These are phyloP conservation scores for Nematolebias whitei DNA, from an alignment of 2,113 vertebrate genomes.

Conservation along the genomic window DNA sequence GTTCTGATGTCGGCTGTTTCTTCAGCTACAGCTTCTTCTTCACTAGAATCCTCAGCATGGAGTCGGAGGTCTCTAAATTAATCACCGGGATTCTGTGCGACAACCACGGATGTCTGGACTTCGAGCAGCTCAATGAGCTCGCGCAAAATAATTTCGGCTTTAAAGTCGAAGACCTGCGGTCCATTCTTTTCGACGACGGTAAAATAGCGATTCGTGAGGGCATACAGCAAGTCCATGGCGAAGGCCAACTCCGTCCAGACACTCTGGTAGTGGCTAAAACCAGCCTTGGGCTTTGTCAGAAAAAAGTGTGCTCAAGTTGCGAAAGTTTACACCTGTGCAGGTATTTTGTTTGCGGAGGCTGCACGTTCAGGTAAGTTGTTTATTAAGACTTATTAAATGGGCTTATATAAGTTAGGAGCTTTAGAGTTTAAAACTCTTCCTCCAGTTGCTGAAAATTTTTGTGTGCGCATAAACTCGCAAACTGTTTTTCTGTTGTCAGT, in stretches of 20 bases:
- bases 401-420: not conserved
- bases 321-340: conserved; percentile 73
- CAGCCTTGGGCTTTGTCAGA: conserved; percentile 66
- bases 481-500: too few relatives aligned
- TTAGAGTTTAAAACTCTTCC: conserved; percentile 1
- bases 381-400: not conserved
- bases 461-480: too few relatives aligned
- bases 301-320: conserved; percentile 56
- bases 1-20: not conserved
- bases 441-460: too few relatives aligned
- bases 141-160: conserved; percentile 14
- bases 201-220: conserved; percentile 51
- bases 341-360: conserved; percentile 71
- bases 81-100: conserved; percentile 60
- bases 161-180: conserved; percentile 7
- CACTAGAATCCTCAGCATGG: conserved; percentile 20
- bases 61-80: conserved; percentile 9
- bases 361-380: conserved; percentile 70
- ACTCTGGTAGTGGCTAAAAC: conserved; percentile 74
- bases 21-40: not conserved
- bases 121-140: conserved; percentile 43
- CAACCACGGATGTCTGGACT: conserved; percentile 66
- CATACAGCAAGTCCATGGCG: not conserved
- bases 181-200: conserved; percentile 49
- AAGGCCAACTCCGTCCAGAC: conserved; percentile 19